Evolutionary conservation across 2,113 vertebrate genomes (phyloP).

Genomic region (Halichoeres trimaculatus): DNA sequence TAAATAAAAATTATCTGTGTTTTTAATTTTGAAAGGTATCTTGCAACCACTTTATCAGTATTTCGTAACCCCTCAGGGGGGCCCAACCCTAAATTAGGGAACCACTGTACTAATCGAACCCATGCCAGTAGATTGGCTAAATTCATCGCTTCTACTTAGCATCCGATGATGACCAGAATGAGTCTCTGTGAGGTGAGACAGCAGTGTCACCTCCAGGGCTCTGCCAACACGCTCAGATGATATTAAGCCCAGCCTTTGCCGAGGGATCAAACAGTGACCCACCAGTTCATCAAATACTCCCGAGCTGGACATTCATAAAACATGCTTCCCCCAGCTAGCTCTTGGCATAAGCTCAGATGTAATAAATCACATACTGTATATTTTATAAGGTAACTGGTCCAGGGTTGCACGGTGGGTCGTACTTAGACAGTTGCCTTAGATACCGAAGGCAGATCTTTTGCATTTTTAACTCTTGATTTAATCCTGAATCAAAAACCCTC

Average conservation of each 20-base stretch:
- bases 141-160: slow-evolving; percentile 52
- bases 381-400: slow-evolving; percentile 79
- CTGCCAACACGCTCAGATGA: slow-evolving; percentile 57
- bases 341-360: slow-evolving; percentile 75
- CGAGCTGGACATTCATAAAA: slow-evolving; percentile 82
- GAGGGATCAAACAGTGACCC: slow-evolving; percentile 78
- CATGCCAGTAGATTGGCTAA: not conserved
- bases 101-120: too few species aligned
- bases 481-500: slow-evolving; percentile 40
- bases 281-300: slow-evolving; percentile 80
- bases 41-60: too few species aligned
- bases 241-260: slow-evolving; percentile 71
- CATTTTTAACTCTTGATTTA: slow-evolving; percentile 50
- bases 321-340: slow-evolving; percentile 77
- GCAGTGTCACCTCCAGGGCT: slow-evolving; percentile 47
- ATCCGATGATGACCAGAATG: slow-evolving; percentile 38
- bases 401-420: slow-evolving; percentile 65
- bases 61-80: too few species aligned
- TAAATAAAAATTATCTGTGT: too few species aligned
- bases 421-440: slow-evolving; percentile 66
- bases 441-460: slow-evolving; percentile 52
- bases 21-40: too few species aligned
- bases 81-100: too few species aligned
- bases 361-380: slow-evolving; percentile 83
- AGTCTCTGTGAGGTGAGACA: slow-evolving; percentile 23